Evolutionary conservation across 2,113 vertebrate species (phyloP).

Genomic region (Myotis yumanensis): DNA sequence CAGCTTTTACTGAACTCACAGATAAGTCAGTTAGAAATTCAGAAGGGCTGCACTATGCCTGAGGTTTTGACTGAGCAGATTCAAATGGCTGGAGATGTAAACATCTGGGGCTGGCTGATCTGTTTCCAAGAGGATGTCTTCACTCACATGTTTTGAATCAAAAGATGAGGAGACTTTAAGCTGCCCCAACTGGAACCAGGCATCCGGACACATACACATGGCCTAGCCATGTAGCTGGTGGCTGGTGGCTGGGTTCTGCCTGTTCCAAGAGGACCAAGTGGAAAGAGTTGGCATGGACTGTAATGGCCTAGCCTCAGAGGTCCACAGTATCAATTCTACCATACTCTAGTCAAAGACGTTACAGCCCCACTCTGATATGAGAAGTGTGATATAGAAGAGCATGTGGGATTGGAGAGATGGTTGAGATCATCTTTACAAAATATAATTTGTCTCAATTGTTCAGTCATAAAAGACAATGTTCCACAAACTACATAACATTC

Average conservation of each 20-base stretch:
- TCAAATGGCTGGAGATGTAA: background rate
- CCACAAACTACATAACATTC: background rate
- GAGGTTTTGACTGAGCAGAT: background rate
- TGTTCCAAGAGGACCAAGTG: background rate
- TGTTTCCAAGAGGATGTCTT: background rate
- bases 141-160: background rate
- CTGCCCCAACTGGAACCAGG: background rate
- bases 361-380: background rate
- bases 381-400: background rate
- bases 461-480: background rate
- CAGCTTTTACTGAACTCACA: background rate
- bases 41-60: too few relatives aligned
- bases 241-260: background rate
- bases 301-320: background rate
- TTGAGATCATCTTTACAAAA: constrained; percentile 3
- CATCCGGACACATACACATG: background rate
- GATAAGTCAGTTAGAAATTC: background rate
- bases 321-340: background rate
- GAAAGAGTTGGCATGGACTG: background rate
- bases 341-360: background rate
- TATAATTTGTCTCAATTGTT: background rate
- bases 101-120: background rate
- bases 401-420: background rate
- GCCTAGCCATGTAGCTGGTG: background rate
- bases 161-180: background rate